phyloP scores from a whole-genome alignment of 2,113 vertebrate genomes.

The Burhinus oedicnemus region DNA sequence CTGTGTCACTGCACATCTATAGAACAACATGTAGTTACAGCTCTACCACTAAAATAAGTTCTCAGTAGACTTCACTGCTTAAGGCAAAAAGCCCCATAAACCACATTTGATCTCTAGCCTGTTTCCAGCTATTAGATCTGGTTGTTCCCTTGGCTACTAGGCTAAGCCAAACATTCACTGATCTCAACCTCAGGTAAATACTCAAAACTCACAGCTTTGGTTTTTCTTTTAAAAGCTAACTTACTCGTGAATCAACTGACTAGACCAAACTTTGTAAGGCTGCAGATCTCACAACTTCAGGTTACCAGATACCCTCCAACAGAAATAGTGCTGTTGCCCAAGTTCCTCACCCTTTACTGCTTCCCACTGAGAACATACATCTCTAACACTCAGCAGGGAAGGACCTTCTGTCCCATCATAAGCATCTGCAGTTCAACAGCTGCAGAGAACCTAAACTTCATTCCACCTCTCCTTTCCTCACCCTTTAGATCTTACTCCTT shows the following conservation, averaged over 20 bases:
- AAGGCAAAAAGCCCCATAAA: background rate
- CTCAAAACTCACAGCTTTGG: background rate
- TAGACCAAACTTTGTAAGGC: background rate
- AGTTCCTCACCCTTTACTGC: background rate
- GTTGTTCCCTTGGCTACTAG: background rate
- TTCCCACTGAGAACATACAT: background rate
- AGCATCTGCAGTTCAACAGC: background rate
- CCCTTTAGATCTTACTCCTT: background rate
- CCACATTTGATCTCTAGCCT: background rate
- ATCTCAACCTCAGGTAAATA: background rate
- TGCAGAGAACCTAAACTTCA: background rate
- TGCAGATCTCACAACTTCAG: background rate
- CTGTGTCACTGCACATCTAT: background rate
- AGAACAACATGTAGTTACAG: background rate
- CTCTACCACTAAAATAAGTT: background rate
- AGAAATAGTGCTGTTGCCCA: background rate
- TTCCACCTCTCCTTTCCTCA: background rate
- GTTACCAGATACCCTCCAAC: background rate
- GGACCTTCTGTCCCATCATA: background rate
- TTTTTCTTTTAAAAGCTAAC: background rate
- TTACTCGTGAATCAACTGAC: background rate
- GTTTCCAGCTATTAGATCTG: background rate
- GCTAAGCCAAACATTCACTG: background rate
- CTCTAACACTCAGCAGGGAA: background rate
- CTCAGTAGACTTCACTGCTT: background rate